phyloP scores from a whole-genome alignment of 2,797 vertebrate species.

The Chrysocyon brachyurus region DNA sequence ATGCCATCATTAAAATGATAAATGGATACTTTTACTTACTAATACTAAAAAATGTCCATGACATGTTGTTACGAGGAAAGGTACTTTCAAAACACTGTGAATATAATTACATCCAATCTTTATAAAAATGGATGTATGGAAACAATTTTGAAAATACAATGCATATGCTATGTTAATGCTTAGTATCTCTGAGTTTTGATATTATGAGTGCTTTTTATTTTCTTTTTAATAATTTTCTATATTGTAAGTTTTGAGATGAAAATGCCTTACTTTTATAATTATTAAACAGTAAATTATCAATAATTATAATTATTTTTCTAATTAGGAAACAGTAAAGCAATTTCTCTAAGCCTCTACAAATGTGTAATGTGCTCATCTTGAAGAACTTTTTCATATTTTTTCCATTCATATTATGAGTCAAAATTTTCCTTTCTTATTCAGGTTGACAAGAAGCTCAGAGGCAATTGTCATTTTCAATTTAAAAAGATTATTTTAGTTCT shows the following conservation, averaged over 20 bases:
- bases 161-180: not conserved
- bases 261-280: not conserved
- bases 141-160: not conserved
- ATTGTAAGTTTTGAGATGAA: not conserved
- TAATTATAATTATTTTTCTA: constrained; percentile 19
- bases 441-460: not conserved
- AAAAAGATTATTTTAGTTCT: not conserved
- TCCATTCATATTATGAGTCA: not conserved
- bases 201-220: not conserved
- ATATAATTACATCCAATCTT: not conserved
- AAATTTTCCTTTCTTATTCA: not conserved
- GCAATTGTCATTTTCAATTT: not conserved
- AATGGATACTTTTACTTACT: not conserved
- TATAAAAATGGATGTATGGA: not conserved
- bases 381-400: not conserved
- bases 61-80: not conserved
- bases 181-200: not conserved
- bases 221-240: not conserved
- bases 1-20: not conserved
- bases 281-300: not conserved
- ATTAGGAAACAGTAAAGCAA: not conserved
- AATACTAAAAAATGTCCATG: not conserved
- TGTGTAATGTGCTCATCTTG: not conserved
- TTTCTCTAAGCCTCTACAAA: not conserved
- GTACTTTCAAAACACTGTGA: not conserved